Percentiles rank a stretch among this genome's conserved stretches.
Conservation (phyloP, 2,113 vertebrate genomes). For the Barnardius zonarius region DNA sequence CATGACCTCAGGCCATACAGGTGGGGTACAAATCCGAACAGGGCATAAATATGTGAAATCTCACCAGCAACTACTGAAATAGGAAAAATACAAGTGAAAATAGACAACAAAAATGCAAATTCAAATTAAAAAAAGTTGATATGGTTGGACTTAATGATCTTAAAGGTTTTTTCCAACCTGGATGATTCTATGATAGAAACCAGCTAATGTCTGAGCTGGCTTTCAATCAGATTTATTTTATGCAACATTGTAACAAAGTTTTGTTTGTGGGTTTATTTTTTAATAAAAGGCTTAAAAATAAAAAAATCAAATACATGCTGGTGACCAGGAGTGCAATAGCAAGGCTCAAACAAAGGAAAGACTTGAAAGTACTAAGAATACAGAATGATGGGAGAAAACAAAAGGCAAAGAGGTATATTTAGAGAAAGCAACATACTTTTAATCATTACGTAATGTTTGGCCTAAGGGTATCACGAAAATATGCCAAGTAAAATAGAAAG, state of each 20-base stretch:
- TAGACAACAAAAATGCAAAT: neutral
- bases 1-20: neutral
- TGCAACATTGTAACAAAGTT: neutral
- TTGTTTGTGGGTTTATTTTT: neutral
- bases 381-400: neutral
- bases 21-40: neutral
- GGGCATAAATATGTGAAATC: neutral
- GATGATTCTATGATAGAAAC: neutral
- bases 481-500: neutral
- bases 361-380: neutral
- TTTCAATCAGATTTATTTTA: neutral
- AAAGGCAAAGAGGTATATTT: neutral
- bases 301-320: neutral
- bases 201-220: neutral
- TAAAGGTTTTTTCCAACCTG: neutral
- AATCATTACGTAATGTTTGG: neutral
- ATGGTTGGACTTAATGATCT: neutral
- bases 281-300: neutral
- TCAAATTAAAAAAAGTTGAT: neutral
- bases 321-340: neutral
- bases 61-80: neutral
- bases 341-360: neutral
- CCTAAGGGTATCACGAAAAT: neutral
- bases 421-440: neutral
- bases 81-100: neutral